Evolutionary conservation across 1,140 invertebrate genomes (phyloP).

Genomic region (Zelostemma sp.): DNA sequence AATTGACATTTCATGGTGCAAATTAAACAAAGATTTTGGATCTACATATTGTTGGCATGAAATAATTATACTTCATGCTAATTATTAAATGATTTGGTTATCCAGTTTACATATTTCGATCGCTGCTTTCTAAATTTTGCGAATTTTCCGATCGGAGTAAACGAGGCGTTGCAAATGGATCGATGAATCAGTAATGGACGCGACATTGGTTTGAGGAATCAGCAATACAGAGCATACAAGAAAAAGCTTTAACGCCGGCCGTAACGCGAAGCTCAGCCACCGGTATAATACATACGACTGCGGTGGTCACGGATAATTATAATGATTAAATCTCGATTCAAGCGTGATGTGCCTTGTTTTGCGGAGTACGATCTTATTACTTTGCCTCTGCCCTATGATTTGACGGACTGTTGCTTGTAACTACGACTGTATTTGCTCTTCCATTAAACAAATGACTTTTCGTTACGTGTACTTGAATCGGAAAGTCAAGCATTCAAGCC

Average conservation of each 20-base stretch:
- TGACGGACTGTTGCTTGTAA: constrained; percentile 35
- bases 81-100: too few relatives aligned
- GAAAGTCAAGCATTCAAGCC: constrained; percentile 31
- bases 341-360: constrained; percentile 16
- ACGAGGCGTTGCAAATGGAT: too few relatives aligned
- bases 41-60: too few relatives aligned
- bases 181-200: too few relatives aligned
- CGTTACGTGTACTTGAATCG: constrained; percentile 35
- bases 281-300: constrained; percentile 22
- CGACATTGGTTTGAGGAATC: constrained; percentile 11
- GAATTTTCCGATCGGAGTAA: too few relatives aligned
- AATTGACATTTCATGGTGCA: too few relatives aligned
- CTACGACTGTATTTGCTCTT: constrained; percentile 32
- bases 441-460: constrained; percentile 21
- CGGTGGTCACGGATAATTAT: constrained; percentile 38
- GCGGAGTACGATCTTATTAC: constrained; percentile 24
- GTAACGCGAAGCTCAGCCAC: constrained; percentile 32
- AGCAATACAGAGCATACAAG: constrained; percentile 23
- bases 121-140: too few relatives aligned
- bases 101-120: too few relatives aligned
- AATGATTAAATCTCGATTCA: constrained; percentile 44
- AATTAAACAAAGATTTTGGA: too few relatives aligned
- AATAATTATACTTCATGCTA: too few relatives aligned
- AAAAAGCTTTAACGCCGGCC: constrained; percentile 26
- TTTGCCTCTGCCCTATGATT: constrained; percentile 23